Percentiles rank a stretch among this genome's conserved stretches.
Conservation (phyloP, 2,113 vertebrate genomes). For the Tachycineta bicolor region DNA sequence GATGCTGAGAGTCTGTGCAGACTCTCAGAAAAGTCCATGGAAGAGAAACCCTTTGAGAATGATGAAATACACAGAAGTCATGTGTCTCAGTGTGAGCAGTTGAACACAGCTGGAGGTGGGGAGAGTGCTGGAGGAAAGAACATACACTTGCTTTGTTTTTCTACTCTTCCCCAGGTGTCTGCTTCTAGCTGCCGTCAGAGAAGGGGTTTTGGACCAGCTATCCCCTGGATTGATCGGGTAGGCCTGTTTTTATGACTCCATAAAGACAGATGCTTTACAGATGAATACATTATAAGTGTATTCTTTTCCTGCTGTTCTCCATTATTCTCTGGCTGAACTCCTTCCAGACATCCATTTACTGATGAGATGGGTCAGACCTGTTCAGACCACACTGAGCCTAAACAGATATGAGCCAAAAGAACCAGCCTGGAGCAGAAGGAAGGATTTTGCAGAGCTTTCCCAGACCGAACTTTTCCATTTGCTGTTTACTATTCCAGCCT, state of each 20-base stretch:
- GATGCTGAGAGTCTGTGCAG: background rate
- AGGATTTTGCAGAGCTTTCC: background rate
- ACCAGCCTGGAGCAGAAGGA: background rate
- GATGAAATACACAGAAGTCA: background rate
- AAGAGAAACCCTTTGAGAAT: background rate
- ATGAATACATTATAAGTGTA: background rate
- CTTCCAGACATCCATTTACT: constrained; percentile 43
- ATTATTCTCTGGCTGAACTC: constrained; percentile 3
- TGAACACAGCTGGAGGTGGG: background rate
- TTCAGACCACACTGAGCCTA: background rate
- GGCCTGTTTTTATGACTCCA: background rate
- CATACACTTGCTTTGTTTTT: background rate
- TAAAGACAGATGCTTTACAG: background rate
- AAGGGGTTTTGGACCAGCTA: background rate
- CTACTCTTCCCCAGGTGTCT: background rate
- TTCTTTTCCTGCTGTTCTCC: background rate
- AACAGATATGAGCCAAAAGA: background rate
- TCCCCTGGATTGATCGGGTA: background rate
- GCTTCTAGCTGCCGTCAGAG: background rate
- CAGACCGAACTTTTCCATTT: background rate
- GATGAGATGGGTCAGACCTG: background rate
- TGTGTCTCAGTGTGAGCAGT: background rate
- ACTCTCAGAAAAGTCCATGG: background rate
- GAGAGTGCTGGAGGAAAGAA: background rate
- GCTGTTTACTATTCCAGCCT: background rate